Percentiles rank a stretch among this genome's conserved stretches.
phyloP scores from a whole-genome alignment of 37 sponge, comb jelly and placozoan genomes.

The Aplysina aerophoba region DNA sequence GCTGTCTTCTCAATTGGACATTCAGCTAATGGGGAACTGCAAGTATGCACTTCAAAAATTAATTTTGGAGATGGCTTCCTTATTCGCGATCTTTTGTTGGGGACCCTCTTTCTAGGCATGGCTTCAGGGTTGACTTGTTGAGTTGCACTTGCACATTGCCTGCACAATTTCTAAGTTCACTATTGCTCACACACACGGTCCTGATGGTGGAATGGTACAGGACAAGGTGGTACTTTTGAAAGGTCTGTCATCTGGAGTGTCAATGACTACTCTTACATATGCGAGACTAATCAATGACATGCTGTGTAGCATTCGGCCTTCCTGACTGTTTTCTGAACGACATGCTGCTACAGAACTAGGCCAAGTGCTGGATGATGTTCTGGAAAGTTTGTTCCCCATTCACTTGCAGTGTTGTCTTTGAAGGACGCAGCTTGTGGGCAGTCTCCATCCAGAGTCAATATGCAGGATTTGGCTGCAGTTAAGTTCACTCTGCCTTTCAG shows the following conservation, averaged over 20 bases:
- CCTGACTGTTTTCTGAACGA: neutral
- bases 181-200: neutral
- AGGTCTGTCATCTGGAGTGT: conserved; percentile 18
- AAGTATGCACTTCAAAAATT: conserved; percentile 3
- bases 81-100: neutral
- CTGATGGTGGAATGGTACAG: neutral
- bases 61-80: conserved; percentile 1
- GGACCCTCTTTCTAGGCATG: neutral
- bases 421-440: neutral
- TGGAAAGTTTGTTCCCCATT: neutral
- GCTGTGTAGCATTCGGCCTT: neutral
- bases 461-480: neutral
- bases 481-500: neutral
- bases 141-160: conserved; percentile 22
- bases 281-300: conserved; percentile 34
- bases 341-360: neutral
- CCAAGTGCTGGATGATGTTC: neutral
- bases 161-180: neutral
- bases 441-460: neutral
- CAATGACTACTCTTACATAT: no score
- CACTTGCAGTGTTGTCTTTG: neutral
- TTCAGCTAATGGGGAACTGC: conserved; percentile 19
- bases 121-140: neutral
- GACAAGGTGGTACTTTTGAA: conserved; percentile 5
- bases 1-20: neutral